Percentiles rank a stretch among this genome's conserved stretches.
phyloP scores from a whole-genome alignment of 2,113 vertebrate genomes.

The Corvus cornix region DNA sequence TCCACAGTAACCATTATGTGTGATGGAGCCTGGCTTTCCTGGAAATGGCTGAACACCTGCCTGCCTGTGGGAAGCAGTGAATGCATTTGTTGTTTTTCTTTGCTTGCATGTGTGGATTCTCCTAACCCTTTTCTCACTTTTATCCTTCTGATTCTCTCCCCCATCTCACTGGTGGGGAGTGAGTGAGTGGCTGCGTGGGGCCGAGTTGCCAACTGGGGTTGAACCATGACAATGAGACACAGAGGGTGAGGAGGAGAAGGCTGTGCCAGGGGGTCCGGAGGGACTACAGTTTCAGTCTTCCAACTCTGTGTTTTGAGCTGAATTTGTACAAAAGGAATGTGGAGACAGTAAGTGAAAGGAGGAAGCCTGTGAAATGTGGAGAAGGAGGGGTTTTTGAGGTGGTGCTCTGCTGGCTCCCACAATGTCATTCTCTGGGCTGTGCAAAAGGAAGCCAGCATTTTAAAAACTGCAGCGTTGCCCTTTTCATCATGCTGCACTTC shows the following conservation, averaged over 20 bases:
- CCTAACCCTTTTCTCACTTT: background rate
- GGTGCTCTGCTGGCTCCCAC: fast-evolving
- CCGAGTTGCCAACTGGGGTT: background rate
- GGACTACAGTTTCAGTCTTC: background rate
- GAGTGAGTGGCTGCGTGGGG: background rate
- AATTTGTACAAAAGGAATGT: background rate
- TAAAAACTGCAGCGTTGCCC: background rate
- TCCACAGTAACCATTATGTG: background rate
- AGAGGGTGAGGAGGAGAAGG: background rate
- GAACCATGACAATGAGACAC: background rate
- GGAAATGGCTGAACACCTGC: background rate
- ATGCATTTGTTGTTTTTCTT: background rate
- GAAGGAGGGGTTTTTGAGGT: background rate
- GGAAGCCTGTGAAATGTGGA: background rate
- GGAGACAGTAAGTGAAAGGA: background rate
- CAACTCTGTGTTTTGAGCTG: background rate
- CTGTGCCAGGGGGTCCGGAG: fast-evolving
- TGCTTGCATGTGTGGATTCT: background rate
- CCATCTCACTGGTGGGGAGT: background rate
- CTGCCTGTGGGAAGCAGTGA: background rate
- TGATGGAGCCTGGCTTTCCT: background rate
- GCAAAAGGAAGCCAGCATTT: background rate
- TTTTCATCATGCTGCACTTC: background rate
- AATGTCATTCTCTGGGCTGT: background rate
- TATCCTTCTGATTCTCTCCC: background rate